phyloP scores from a whole-genome alignment of 2,113 vertebrate genomes.

The Dromaius novaehollandiae region DNA sequence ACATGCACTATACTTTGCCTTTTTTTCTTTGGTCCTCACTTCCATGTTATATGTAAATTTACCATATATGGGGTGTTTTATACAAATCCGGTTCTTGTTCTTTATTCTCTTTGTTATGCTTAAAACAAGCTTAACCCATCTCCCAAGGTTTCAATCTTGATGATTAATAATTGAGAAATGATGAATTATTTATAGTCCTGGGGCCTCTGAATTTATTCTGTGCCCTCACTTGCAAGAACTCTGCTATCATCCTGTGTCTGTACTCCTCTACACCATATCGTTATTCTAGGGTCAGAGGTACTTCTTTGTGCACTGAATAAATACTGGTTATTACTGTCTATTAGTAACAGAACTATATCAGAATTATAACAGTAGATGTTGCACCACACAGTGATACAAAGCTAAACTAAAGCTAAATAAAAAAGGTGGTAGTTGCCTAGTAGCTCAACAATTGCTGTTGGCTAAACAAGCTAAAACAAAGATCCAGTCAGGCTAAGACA shows the following conservation, averaged over 20 bases:
- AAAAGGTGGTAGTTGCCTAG: background rate
- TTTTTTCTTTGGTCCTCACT: background rate
- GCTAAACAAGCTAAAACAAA: background rate
- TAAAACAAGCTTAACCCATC: background rate
- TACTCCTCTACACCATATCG: background rate
- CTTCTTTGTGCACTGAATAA: background rate
- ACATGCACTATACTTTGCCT: background rate
- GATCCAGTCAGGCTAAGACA: background rate
- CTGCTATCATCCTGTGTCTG: background rate
- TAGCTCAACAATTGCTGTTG: background rate
- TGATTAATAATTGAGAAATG: conserved; percentile 37
- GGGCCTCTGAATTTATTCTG: background rate
- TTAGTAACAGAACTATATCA: background rate
- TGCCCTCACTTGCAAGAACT: background rate
- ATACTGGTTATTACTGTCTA: background rate
- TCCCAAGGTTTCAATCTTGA: background rate
- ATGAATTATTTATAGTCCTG: conserved; percentile 10
- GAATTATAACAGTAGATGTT: background rate
- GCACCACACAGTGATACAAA: background rate
- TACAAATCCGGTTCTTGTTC: background rate
- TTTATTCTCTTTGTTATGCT: background rate
- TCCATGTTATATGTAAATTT: background rate
- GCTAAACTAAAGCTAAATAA: background rate
- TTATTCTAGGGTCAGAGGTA: background rate
- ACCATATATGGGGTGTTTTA: background rate